Conservation (phyloP, 2,888 invertebrate species). For the Ormyrus pomaceus region DNA sequence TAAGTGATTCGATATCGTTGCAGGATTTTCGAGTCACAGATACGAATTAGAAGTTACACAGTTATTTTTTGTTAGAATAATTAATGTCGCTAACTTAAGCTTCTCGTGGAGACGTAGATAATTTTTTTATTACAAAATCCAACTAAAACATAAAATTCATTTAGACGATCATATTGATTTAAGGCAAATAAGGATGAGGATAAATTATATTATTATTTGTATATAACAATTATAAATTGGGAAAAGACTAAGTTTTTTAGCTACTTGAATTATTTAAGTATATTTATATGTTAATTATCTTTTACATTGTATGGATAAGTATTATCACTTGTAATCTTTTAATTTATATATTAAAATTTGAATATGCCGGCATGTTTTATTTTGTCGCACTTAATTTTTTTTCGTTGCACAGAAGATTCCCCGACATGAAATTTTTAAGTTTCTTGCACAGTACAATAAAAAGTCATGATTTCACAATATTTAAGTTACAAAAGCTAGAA, state of each 20-base stretch:
- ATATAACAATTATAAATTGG: slow-evolving; percentile 52
- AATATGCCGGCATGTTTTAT: slow-evolving; percentile 61
- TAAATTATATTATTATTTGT: slow-evolving; percentile 55
- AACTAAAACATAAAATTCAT: slow-evolving; percentile 43
- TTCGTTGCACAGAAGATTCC: slow-evolving; percentile 32
- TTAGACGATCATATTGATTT: slow-evolving; percentile 35
- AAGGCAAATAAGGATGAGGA: slow-evolving; percentile 49
- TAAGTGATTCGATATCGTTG: slow-evolving; percentile 46
- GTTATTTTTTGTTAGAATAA: slow-evolving; percentile 49
- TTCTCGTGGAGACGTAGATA: slow-evolving; percentile 33
- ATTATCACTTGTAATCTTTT: slow-evolving; percentile 64
- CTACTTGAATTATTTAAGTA: slow-evolving; percentile 52
- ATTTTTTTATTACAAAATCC: slow-evolving; percentile 56
- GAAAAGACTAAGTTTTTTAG: slow-evolving; percentile 52
- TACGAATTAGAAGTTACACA: slow-evolving; percentile 36
- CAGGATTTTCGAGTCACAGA: slow-evolving; percentile 47
- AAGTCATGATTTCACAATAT: background rate
- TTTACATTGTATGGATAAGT: slow-evolving; percentile 53
- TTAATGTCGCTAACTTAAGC: slow-evolving; percentile 37
- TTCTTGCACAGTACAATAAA: slow-evolving; percentile 14
- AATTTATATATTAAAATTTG: slow-evolving; percentile 67
- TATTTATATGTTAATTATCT: slow-evolving; percentile 53
- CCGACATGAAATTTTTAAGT: background rate
- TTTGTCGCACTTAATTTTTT: slow-evolving; percentile 50
- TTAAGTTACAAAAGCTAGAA: background rate